Evolutionary conservation across 2,797 vertebrate genomes (phyloP), one percentile per base, ranked within the genome.

Genomic region (Mormyrus hasselquistii): DNA sequence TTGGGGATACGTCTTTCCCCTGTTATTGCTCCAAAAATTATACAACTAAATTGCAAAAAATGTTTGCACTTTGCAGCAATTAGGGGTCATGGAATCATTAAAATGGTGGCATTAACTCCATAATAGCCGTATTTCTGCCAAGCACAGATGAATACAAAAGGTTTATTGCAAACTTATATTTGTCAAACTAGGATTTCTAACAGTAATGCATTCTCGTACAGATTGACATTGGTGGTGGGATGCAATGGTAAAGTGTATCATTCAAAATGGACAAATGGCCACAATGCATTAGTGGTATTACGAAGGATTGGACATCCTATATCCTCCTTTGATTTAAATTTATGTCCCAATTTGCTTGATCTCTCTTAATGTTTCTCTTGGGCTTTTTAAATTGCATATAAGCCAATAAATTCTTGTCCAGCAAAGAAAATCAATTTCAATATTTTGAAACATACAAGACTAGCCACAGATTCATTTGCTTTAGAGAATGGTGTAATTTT

Each of bases 251-350:
- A 34, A 73, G 29, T 34, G 22, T 9, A 29, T 73, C 9, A 12
- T 73, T 73, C 3, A 29, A 73, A 73, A 73, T 55, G 53, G 53
- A 9, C 16, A 34, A 12, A 73, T 79, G 41, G 38, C 73, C 73
- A 79, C 2, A 79, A 16, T 79, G 38, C 73, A 79, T 44, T 79
- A 79, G 73, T n/a, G 73, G 34, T 76, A 76, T 76, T 76, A 34
- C 6, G 10, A 41, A 16, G 69, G 69, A 76, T 7, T 76, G 69
- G 34, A 76, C n/a, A 25, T 69, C 7, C 65, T n/a, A 44, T 79
- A 79, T 79, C 73, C 38, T 41, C 14, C 73, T 79, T 44, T 79
- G 73, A 79, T 79, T 79, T 79, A 41, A 79, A 79, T 79, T 79
- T 79, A 79, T 79, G 73, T 44, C 73, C 73, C 73, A 44, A 7